A percentile compares a stretch with the other conserved stretches of the same genome.
These are phyloP conservation scores for Atethmia centrago DNA, from an alignment of 2,888 invertebrate species.

Conservation along the genomic window DNA sequence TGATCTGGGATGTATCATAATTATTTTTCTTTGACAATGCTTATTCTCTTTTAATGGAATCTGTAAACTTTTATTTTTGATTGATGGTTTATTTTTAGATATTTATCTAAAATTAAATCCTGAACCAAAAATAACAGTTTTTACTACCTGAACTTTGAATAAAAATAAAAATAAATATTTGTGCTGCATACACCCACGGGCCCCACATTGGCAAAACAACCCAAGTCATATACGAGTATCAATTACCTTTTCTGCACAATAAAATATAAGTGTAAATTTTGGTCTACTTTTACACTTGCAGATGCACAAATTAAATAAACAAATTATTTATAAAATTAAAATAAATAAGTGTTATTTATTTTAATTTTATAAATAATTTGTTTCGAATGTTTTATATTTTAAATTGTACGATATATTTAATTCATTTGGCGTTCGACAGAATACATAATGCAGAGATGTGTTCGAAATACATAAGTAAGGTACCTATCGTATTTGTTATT, in stretches of 20 bases:
- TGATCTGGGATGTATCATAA: too few relatives aligned
- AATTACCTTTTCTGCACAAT: constrained; percentile 10
- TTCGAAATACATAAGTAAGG: constrained; percentile 31
- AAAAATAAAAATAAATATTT: too few relatives aligned
- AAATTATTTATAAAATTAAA: too few relatives aligned
- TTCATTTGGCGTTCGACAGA: constrained; percentile 19
- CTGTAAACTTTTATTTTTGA: background rate
- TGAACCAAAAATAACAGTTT: too few relatives aligned
- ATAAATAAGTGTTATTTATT: too few relatives aligned
- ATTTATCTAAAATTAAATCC: too few relatives aligned
- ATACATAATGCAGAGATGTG: constrained; percentile 34
- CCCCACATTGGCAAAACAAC: background rate
- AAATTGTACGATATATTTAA: constrained; percentile 22
- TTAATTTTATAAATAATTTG: constrained; percentile 17
- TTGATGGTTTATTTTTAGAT: background rate
- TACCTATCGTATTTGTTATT: constrained; percentile 25
- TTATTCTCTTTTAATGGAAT: background rate
- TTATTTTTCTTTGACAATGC: background rate
- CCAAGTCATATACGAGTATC: background rate
- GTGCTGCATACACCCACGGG: background rate
- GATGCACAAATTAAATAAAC: too few relatives aligned
- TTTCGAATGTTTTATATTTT: background rate
- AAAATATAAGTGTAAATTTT: constrained; percentile 23
- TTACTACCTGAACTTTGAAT: too few relatives aligned
- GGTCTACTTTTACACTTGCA: constrained; percentile 20